Percentiles rank a stretch among this genome's conserved stretches.
These are phyloP conservation scores for Cepaea nemoralis DNA, from an alignment of 1,140 invertebrate genomes.

Conservation along the genomic window DNA sequence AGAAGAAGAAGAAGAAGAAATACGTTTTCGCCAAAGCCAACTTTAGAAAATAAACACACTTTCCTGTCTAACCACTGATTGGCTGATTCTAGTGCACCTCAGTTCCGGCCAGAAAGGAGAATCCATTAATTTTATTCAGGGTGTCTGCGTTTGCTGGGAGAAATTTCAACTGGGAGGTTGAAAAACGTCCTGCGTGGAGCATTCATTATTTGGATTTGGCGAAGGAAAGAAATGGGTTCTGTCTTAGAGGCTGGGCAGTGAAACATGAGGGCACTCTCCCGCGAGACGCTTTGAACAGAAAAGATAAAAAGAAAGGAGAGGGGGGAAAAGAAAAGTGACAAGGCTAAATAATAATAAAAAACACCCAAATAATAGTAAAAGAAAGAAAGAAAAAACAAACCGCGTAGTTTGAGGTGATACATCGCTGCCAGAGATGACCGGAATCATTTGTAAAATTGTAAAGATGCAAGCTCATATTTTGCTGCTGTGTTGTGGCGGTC, in stretches of 20 bases:
- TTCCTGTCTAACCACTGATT: neutral
- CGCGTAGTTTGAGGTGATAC: too few species aligned
- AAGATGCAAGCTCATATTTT: too few species aligned
- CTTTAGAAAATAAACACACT: neutral
- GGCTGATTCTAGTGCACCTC: neutral
- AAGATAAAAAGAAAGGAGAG: neutral
- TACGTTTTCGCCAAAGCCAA: too few species aligned
- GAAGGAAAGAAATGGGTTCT: constrained; percentile 30
- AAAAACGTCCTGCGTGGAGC: constrained; percentile 12
- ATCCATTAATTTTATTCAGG: constrained; percentile 22
- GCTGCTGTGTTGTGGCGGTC: too few species aligned
- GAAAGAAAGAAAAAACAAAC: neutral
- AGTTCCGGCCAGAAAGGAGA: constrained; percentile 21
- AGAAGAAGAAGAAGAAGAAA: too few species aligned
- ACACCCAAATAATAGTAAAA: too few species aligned
- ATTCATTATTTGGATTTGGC: constrained; percentile 32
- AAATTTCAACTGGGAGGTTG: constrained; percentile 26
- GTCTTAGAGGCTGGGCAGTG: constrained; percentile 27
- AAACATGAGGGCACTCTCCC: constrained; percentile 28
- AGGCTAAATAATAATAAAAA: too few species aligned
- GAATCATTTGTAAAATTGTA: too few species aligned
- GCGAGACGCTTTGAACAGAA: constrained; percentile 1
- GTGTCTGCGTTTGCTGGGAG: constrained; percentile 14
- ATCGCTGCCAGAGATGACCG: too few species aligned
- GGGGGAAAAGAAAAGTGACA: neutral